Conservation (phyloP, 2,888 invertebrate species). For the Platypus cylindrus region DNA sequence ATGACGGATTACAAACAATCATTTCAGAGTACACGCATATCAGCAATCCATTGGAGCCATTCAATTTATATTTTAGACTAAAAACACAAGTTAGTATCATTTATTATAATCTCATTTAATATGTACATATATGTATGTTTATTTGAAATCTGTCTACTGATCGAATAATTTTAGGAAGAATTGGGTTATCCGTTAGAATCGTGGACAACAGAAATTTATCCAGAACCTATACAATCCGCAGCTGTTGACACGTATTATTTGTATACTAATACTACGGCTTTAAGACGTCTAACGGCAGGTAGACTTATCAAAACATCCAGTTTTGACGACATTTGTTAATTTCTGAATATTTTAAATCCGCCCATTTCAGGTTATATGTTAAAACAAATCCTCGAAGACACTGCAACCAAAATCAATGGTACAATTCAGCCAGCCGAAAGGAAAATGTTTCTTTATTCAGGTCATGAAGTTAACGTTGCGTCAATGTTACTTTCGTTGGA, state of each 20-base stretch:
- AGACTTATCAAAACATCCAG: background rate
- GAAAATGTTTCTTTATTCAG: constrained; percentile 19
- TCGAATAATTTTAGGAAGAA: constrained; percentile 9
- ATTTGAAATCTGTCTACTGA: no score
- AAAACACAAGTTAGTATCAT: no score
- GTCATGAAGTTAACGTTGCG: constrained; percentile 17
- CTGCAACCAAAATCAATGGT: constrained; percentile 10
- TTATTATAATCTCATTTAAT: no score
- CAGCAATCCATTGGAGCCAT: no score
- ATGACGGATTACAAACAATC: no score
- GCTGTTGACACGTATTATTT: constrained; percentile 10
- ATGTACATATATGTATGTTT: no score
- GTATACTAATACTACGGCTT: constrained; percentile 12
- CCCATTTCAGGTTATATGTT: constrained; percentile 12
- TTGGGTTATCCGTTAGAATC: constrained; percentile 5
- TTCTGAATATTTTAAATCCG: no score
- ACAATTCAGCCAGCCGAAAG: constrained; percentile 8
- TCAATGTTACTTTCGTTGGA: constrained; percentile 12
- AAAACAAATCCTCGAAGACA: constrained; percentile 14
- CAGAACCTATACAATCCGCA: constrained; percentile 10
- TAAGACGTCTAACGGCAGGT: constrained; percentile 12
- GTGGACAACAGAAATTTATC: constrained; percentile 13
- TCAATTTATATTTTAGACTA: no score
- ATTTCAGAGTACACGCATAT: no score
- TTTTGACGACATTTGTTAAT: no score